Conservation (phyloP, 2,113 vertebrate genomes). For the Eudyptes chrysolophus region DNA sequence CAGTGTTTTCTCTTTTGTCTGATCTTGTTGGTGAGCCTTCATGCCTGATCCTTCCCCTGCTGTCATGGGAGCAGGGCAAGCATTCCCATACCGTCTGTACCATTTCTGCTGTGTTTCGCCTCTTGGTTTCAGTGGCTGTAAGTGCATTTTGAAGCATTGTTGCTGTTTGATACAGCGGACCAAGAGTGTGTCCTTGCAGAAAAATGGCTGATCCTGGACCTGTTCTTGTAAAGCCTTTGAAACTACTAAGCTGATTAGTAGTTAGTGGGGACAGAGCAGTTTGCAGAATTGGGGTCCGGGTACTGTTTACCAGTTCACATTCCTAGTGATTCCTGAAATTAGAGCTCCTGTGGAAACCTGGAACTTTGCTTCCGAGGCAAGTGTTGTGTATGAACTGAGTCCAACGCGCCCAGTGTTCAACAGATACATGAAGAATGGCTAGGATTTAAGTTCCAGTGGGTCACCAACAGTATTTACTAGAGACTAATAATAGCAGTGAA, state of each 20-base stretch:
- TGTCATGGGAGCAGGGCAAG: not conserved
- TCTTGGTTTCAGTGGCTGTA: not conserved
- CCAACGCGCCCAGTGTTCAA: not conserved
- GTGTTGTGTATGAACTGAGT: not conserved
- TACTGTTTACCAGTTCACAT: not conserved
- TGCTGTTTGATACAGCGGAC: not conserved
- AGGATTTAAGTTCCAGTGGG: not conserved
- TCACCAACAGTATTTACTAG: slow-evolving; percentile 7
- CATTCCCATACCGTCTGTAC: not conserved
- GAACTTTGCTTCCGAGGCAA: not conserved
- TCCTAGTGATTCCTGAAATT: not conserved
- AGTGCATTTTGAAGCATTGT: not conserved
- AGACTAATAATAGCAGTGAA: slow-evolving; percentile 36
- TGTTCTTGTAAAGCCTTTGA: not conserved
- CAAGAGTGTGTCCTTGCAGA: not conserved
- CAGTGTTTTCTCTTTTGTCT: slow-evolving; percentile 60
- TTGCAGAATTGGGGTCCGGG: not conserved
- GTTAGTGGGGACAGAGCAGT: not conserved
- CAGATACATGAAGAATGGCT: not conserved
- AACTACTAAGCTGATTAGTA: not conserved
- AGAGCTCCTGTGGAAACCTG: not conserved
- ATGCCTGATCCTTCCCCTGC: not conserved
- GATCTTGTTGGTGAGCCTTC: slow-evolving; percentile 50
- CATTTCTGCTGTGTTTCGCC: not conserved
- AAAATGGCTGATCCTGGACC: not conserved